phyloP scores from a whole-genome alignment of 2,888 invertebrate species.

The Drosophila mayaguana region DNA sequence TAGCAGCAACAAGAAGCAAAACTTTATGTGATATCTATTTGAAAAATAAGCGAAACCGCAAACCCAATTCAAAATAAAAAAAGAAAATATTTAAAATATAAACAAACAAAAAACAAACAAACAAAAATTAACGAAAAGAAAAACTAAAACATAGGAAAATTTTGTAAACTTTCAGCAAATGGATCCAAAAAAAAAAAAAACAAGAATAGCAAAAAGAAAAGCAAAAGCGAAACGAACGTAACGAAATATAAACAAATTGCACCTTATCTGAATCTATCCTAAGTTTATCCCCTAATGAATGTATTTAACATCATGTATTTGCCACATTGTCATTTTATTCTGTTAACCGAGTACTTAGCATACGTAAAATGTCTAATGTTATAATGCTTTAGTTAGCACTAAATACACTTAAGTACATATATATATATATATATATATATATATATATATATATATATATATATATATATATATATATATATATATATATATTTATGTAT shows the following conservation, averaged over 20 bases:
- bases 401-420: slow-evolving; percentile 1
- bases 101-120: neutral
- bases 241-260: slow-evolving; percentile 1
- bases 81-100: slow-evolving; percentile 16
- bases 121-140: neutral
- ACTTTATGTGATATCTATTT: slow-evolving; percentile 72
- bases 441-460: too few species aligned
- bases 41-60: slow-evolving; percentile 70
- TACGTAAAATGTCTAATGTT: slow-evolving; percentile 35
- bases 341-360: slow-evolving; percentile 42
- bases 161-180: slow-evolving; percentile 6
- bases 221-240: neutral
- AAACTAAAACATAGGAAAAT: slow-evolving; percentile 7
- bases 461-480: neutral
- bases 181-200: neutral
- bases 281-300: neutral
- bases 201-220: too few species aligned
- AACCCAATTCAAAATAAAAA: slow-evolving; percentile 26
- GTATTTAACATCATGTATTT: neutral
- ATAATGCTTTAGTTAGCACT: slow-evolving; percentile 25
- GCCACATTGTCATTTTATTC: slow-evolving; percentile 8
- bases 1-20: slow-evolving; percentile 61
- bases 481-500: too few species aligned
- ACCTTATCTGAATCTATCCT: neutral
- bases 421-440: neutral